Conservation (phyloP, 2,888 invertebrate genomes). For the Nephrocerus scutellatus region DNA sequence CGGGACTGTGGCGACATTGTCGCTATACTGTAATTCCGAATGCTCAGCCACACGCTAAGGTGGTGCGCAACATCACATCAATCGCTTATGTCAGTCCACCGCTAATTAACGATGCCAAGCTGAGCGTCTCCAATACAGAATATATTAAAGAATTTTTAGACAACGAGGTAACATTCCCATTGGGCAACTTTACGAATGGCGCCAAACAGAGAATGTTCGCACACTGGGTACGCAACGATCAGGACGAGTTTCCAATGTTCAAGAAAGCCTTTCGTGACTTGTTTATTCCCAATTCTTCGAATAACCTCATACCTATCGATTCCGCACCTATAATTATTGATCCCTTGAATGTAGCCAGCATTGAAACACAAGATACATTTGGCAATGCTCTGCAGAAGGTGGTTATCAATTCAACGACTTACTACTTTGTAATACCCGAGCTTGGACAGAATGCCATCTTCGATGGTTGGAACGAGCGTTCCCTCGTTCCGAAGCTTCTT, state of each 20-base stretch:
- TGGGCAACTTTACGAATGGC: constrained; percentile 34
- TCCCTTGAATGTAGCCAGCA: constrained; percentile 34
- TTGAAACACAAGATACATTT: constrained; percentile 28
- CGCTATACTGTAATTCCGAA: constrained; percentile 41
- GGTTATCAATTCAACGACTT: constrained; percentile 35
- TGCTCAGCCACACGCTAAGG: constrained; percentile 51
- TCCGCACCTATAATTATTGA: constrained; percentile 33
- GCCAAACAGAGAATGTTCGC: constrained; percentile 42
- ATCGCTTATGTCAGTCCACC: constrained; percentile 36
- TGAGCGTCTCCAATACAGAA: constrained; percentile 32
- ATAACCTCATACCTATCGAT: constrained; percentile 27
- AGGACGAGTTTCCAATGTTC: constrained; percentile 33
- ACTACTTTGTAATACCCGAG: constrained; percentile 43
- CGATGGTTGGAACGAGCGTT: constrained; percentile 38
- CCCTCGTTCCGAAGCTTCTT: constrained; percentile 36
- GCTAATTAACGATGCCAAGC: constrained; percentile 34
- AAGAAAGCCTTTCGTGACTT: constrained; percentile 36
- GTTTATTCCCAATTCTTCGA: constrained; percentile 28
- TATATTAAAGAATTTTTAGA: constrained; percentile 35
- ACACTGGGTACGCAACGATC: constrained; percentile 42
- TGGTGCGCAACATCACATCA: constrained; percentile 53
- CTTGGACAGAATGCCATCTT: constrained; percentile 40
- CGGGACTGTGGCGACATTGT: constrained; percentile 60
- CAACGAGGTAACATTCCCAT: constrained; percentile 25
- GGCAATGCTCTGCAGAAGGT: constrained; percentile 36